Percentiles rank a stretch among this genome's conserved stretches.
Evolutionary conservation across 2,113 vertebrate genomes (phyloP).

Genomic region (Rhagologus leucostigma): DNA sequence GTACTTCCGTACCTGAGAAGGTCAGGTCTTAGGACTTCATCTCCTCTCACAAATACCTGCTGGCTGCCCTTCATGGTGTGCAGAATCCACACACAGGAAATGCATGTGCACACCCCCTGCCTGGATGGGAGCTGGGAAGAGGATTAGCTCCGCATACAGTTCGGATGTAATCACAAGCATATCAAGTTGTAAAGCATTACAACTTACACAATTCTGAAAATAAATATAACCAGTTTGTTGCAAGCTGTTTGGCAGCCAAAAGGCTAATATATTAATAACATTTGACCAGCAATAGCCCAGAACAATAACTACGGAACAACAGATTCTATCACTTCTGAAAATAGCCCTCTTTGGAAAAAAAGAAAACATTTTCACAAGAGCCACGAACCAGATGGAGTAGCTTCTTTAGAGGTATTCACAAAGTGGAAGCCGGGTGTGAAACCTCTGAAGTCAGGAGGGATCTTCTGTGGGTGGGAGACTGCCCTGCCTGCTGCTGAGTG

Average conservation of each 20-base stretch:
- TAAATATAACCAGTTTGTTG: conserved; percentile 28
- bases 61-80: background rate
- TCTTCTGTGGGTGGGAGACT: background rate
- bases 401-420: background rate
- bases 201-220: conserved; percentile 56
- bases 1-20: background rate
- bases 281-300: conserved; percentile 9
- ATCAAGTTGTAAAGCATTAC: conserved; percentile 46
- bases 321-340: conserved; percentile 42
- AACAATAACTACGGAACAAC: conserved; percentile 42
- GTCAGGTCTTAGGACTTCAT: background rate
- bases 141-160: conserved; percentile 51
- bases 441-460: background rate
- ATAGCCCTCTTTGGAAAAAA: conserved; percentile 4
- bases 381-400: background rate
- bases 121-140: background rate
- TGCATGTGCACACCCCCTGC: background rate
- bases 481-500: background rate
- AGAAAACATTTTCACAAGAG: background rate
- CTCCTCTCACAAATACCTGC: background rate
- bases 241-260: conserved; percentile 31
- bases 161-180: conserved; percentile 43
- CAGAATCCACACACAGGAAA: background rate
- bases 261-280: conserved; percentile 23
- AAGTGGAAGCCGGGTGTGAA: background rate